phyloP scores from a whole-genome alignment of 2,797 vertebrate genomes.

The Heterohyrax brucei region DNA sequence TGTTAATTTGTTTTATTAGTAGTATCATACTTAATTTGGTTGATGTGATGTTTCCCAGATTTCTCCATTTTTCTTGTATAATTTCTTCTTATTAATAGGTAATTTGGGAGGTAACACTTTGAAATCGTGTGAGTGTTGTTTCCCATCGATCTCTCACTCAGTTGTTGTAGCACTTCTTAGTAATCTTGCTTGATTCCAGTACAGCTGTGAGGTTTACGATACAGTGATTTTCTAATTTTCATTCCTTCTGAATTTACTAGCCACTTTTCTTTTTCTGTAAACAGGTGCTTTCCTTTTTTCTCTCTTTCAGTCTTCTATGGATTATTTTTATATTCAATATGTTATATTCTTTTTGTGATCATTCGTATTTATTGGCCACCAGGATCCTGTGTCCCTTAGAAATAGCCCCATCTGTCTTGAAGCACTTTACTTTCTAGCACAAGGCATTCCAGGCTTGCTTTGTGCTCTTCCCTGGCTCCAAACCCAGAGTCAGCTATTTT shows the following conservation, averaged over 20 bases:
- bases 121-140: neutral
- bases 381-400: constrained; percentile 4
- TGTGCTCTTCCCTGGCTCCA: neutral
- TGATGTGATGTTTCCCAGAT: neutral
- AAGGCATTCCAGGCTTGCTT: neutral
- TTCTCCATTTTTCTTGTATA: neutral
- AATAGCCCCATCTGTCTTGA: neutral
- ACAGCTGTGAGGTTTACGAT: neutral
- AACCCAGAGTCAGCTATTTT: constrained; percentile 2
- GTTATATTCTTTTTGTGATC: constrained; percentile 17
- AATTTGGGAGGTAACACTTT: neutral
- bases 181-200: constrained; percentile 13
- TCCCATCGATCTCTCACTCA: neutral
- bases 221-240: constrained; percentile 27
- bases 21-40: constrained; percentile 13
- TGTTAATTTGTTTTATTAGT: neutral
- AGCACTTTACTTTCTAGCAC: neutral
- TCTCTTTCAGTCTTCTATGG: neutral
- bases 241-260: constrained; percentile 36
- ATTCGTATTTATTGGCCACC: neutral
- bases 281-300: neutral
- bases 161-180: neutral
- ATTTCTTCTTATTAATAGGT: neutral
- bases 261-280: neutral
- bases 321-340: neutral